Evolutionary conservation across 2,888 invertebrate species (phyloP).

Genomic region (Plebejus melissa): DNA sequence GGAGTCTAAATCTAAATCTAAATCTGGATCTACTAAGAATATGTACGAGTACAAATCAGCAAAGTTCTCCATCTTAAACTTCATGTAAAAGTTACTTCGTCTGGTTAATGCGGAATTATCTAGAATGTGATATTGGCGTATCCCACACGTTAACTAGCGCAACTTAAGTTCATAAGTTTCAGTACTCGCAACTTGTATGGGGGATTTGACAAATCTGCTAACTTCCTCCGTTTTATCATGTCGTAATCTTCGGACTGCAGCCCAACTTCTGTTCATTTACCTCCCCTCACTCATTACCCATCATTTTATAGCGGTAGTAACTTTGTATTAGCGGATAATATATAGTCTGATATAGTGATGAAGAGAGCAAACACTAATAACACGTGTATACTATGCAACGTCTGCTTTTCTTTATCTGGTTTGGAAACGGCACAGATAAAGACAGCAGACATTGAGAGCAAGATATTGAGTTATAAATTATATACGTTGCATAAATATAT

Average conservation of each 20-base stretch:
- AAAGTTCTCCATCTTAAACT: not conserved
- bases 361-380: not conserved
- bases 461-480: too few relatives aligned
- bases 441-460: too few relatives aligned
- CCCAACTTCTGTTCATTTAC: constrained; percentile 31
- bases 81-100: constrained; percentile 3
- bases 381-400: not conserved
- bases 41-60: not conserved
- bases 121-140: constrained; percentile 9
- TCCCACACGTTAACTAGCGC: constrained; percentile 7
- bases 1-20: too few relatives aligned
- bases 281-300: constrained; percentile 18
- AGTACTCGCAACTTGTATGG: constrained; percentile 36
- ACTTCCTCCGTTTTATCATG: constrained; percentile 45
- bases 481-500: too few relatives aligned
- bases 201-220: constrained; percentile 49
- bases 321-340: constrained; percentile 4
- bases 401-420: not conserved
- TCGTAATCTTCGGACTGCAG: constrained; percentile 52
- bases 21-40: not conserved
- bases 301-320: constrained; percentile 20
- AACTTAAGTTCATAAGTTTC: constrained; percentile 8
- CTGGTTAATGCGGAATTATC: constrained; percentile 10
- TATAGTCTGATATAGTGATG: too few relatives aligned
- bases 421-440: not conserved